These are phyloP conservation scores for Brenthis hecate DNA, from an alignment of 2,888 invertebrate species.

Conservation along the genomic window DNA sequence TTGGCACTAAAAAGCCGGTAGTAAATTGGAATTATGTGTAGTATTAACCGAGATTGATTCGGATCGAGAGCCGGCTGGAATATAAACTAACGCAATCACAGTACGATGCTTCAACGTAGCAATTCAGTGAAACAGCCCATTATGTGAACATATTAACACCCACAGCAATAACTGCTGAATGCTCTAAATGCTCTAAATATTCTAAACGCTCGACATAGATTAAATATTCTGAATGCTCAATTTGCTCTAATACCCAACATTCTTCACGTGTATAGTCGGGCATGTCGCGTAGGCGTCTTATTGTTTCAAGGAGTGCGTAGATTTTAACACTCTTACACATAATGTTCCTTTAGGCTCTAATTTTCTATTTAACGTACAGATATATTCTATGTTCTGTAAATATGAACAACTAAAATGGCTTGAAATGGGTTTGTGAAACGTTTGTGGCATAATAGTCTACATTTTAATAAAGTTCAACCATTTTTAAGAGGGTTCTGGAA, in stretches of 20 bases:
- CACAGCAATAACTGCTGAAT: constrained; percentile 37
- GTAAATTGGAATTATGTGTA: constrained; percentile 29
- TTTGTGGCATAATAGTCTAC: constrained; percentile 5
- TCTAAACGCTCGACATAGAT: constrained; percentile 5
- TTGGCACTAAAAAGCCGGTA: constrained; percentile 18
- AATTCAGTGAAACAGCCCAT: constrained; percentile 42
- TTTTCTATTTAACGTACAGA: not conserved
- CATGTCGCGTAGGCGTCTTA: constrained; percentile 11
- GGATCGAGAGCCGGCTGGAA: constrained; percentile 22
- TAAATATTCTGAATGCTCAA: constrained; percentile 14
- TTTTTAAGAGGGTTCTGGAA: not conserved
- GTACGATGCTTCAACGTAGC: constrained; percentile 28
- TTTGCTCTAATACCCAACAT: constrained; percentile 20
- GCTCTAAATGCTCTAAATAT: constrained; percentile 23
- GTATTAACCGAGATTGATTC: constrained; percentile 32
- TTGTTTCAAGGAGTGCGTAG: constrained; percentile 1
- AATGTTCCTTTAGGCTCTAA: constrained; percentile 4
- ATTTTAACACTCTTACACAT: constrained; percentile 1
- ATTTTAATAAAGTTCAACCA: constrained; percentile 4
- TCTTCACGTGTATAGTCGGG: constrained; percentile 19
- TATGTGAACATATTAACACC: constrained; percentile 37
- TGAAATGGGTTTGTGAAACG: constrained; percentile 4
- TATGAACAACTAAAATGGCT: not conserved
- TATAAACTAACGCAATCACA: constrained; percentile 36
- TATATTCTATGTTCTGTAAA: not conserved